Base-by-base conservation (phyloP, 2,888 invertebrate species). In the Heliconius ethilla region DNA sequence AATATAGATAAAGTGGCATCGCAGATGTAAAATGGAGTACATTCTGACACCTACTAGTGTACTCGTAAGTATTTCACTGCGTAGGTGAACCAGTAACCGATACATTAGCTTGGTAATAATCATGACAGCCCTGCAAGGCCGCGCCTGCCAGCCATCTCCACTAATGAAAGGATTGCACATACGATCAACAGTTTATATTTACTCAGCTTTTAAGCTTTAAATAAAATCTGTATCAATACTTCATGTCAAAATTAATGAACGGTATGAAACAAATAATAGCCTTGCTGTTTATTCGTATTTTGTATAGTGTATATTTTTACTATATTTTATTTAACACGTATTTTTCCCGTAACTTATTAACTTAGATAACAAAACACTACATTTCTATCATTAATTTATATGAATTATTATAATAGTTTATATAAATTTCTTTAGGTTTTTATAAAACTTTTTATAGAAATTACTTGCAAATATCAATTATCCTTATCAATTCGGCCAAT, bases 31-130 rank as follows among this genome's bases (percentile, higher is more conserved):
- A 59, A 59, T 73, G 55, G 76, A 63, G 45, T 69, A 33, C 22
- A 69, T 67, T 66, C 65, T 77, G 45, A 73, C 75, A 69, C 80
- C 78, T 79, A 79, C 75, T 76, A 77, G 73, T 70, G 79, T 33
- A 33, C 33, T 33, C 33, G 33, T 75, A 78, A 78, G 78, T 77
- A 75, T 75, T 70, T 79, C 78, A 72, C n/a, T 78, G 78, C 89
- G 92, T 92, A 89, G 92, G 92, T 87, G 92, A 88, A 91, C 92
- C 81, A 87, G 91, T 88, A 86, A 84, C 78, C 83, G 85, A 85
- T 84, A 83, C 83, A 82, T 83, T 82, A 80, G 78, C 80, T 80
- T 79, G 80, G 82, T 81, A 77, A 81, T 82, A 81, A 80, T 77
- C 79, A 79, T 81, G 81, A 83, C 82, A 81, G 81, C 77, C 81